Base-by-base conservation (phyloP, 2,113 vertebrate species). In the Chamaea fasciata region DNA sequence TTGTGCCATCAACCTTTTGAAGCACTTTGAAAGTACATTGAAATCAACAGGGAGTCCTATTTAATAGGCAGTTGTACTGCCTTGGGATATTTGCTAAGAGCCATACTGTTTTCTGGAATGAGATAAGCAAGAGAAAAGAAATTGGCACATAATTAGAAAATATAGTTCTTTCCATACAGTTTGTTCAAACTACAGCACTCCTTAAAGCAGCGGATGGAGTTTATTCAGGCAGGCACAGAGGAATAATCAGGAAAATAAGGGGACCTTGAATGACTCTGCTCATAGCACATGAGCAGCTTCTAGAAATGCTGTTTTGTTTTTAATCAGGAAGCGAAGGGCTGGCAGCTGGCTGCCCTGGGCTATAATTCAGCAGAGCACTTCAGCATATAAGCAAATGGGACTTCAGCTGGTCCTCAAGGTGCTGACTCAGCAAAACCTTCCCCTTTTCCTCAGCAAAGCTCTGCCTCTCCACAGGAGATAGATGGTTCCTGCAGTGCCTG, bases 321-420 rank as follows among this genome's bases (percentile, higher is more conserved):
- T 81, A 90, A 92, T 93, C 63, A 86, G 71, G 56, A 94, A 90
- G 50, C 30, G 4, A 64, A 93, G 60, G 71, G 68, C 90, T 94
- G 96, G 90, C 93, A 96, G 87, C 68, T 83, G 71, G n/a, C 62
- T 88, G 65, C 71, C 7, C 2, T 74, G 85, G 84, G 75, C 88
- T 86, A 1, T 70, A 77, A 83, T 92, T 96, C 92, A 96, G 64
- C 63, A 71, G 42, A 90, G 63, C 90, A 83, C 82, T 95, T 85
- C 69, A 83, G 55, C 55, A 10, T 69, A 46, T 63, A 56, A 87
- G n/a, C 75, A 69, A 89, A 96, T 60, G 55, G 90, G 67, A 67
- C 62, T 63, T 77, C 57, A 90, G 63, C 41, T n/a, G 41, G 50
- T 80, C 59, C 22, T 44, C 20, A 15, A 23, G 44, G 44, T 1